Evolutionary conservation across 2,113 vertebrate genomes (phyloP).

Genomic region (Lampris incognitus): DNA sequence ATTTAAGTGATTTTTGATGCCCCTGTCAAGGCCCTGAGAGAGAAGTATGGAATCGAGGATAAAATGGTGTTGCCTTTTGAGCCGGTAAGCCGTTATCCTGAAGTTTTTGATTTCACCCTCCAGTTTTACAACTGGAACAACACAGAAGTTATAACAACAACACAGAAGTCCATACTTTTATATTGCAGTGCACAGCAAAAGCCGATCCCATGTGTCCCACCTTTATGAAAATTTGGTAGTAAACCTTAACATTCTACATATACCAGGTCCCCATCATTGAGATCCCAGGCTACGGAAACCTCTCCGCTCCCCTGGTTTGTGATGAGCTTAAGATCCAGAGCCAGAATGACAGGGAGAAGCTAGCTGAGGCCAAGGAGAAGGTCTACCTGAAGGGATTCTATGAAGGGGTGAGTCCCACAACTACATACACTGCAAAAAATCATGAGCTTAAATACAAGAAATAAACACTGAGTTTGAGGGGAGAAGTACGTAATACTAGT

Average conservation of each 20-base stretch:
- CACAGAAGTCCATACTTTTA: too few species aligned
- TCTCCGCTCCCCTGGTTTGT: slow-evolving; percentile 90
- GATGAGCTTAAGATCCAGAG: slow-evolving; percentile 98
- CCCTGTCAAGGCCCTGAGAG: slow-evolving; percentile 86
- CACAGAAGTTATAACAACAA: too few species aligned
- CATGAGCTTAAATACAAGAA: too few species aligned
- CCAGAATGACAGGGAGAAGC: slow-evolving; percentile 97
- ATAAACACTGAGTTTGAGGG: too few species aligned
- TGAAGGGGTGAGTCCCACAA: slow-evolving; percentile 89
- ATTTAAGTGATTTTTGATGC: neutral
- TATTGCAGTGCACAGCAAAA: too few species aligned
- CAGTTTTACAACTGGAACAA: too few species aligned
- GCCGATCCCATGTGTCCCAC: too few species aligned
- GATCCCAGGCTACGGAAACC: slow-evolving; percentile 91
- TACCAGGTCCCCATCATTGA: slow-evolving; percentile 93
- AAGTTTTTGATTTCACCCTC: neutral
- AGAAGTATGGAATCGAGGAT: slow-evolving; percentile 94
- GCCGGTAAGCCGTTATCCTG: slow-evolving; percentile 83
- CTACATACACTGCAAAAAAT: neutral
- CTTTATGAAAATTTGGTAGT: too few species aligned
- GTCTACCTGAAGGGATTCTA: slow-evolving; percentile 97
- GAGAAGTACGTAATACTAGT: too few species aligned
- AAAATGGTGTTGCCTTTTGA: slow-evolving; percentile 97
- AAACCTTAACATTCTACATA: neutral
- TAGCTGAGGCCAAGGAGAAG: slow-evolving; percentile 94